phyloP scores from a whole-genome alignment of 2,888 invertebrate species.

The Zaprionus obscuricornis region DNA sequence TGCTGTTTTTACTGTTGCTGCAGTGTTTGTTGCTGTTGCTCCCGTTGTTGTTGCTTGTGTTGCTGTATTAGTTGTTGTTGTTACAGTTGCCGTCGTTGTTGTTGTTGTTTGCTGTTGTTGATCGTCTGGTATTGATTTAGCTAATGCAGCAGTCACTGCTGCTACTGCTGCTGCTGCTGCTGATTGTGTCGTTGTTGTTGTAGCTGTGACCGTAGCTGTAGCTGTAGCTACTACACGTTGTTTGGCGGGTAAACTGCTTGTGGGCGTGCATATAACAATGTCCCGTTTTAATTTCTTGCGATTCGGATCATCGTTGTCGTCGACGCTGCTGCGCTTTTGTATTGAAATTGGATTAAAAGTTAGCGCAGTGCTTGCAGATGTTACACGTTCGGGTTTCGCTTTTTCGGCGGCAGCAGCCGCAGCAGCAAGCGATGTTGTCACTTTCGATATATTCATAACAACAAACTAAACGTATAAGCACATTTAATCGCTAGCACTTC shows the following conservation, averaged over 20 bases:
- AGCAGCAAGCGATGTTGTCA: constrained; percentile 78
- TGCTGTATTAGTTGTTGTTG: not conserved
- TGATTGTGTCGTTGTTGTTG: constrained; percentile 19
- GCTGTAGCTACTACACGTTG: constrained; percentile 43
- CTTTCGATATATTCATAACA: constrained; percentile 79
- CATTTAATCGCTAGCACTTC: constrained; percentile 50
- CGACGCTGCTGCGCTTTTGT: constrained; percentile 68
- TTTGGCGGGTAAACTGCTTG: constrained; percentile 68
- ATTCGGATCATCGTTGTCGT: constrained; percentile 56
- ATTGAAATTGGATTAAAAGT: constrained; percentile 65
- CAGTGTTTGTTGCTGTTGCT: constrained; percentile 23
- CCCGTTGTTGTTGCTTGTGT: constrained; percentile 3
- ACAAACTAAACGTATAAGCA: constrained; percentile 55
- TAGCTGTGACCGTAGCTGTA: constrained; percentile 34
- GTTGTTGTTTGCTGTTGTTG: constrained; percentile 4
- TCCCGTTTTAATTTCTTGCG: constrained; percentile 68
- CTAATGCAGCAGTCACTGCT: no score
- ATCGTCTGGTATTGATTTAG: no score
- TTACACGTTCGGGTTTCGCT: constrained; percentile 78
- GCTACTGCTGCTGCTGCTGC: constrained; percentile 25
- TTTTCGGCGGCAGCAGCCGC: constrained; percentile 78
- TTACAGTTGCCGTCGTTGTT: constrained; percentile 2
- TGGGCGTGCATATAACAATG: constrained; percentile 59
- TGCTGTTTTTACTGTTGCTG: constrained; percentile 15
- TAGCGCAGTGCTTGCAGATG: constrained; percentile 63